Evolutionary conservation across 2,797 vertebrate species (phyloP).

Genomic region (Thamnophis elegans): DNA sequence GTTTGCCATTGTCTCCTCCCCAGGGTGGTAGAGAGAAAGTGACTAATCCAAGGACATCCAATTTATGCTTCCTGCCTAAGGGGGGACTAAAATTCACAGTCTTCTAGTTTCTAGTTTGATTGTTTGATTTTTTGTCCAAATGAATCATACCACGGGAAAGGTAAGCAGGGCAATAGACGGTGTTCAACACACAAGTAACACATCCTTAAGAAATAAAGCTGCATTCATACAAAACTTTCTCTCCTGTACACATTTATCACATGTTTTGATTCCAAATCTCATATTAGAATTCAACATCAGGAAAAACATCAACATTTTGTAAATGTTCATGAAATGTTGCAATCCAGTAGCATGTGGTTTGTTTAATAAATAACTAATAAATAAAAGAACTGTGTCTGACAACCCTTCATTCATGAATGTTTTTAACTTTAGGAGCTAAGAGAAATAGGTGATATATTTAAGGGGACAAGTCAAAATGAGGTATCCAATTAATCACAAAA

Average conservation of each 20-base stretch:
- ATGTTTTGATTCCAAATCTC: not conserved
- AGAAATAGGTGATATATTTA: not conserved
- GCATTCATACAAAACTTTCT: not conserved
- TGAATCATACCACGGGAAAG: conserved; percentile 18
- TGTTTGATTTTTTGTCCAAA: not conserved
- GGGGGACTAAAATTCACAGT: not conserved
- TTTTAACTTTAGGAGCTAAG: not conserved
- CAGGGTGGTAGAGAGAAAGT: not conserved
- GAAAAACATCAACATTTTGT: not conserved
- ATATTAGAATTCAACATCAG: not conserved
- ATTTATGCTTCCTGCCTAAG: not conserved
- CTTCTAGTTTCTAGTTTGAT: not conserved
- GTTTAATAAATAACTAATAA: not conserved
- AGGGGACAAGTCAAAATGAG: not conserved
- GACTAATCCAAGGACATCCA: not conserved
- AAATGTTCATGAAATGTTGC: not conserved
- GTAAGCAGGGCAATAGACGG: not conserved
- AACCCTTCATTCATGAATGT: not conserved
- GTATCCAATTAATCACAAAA: not conserved
- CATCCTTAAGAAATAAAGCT: not conserved
- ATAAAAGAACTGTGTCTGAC: not conserved
- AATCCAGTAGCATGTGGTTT: not conserved
- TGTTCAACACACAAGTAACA: not conserved
- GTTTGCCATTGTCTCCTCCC: not conserved
- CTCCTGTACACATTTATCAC: fast-evolving